Percentiles rank a stretch among this genome's conserved stretches.
Evolutionary conservation across 1,140 invertebrate genomes (phyloP).

Genomic region (Idris sp.): DNA sequence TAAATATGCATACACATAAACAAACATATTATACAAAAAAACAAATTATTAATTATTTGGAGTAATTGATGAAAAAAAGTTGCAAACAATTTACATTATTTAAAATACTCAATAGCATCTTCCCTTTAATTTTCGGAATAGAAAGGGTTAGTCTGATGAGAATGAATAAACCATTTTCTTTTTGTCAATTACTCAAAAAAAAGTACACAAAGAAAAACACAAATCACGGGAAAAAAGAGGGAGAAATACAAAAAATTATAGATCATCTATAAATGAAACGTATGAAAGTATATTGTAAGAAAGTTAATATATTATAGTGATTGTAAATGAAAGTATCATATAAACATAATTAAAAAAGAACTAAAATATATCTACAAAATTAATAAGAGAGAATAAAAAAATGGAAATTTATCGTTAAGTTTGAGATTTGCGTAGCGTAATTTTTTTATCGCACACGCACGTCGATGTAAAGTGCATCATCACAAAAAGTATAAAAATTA

Average conservation of each 20-base stretch:
- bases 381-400: slow-evolving; percentile 23
- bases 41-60: slow-evolving; percentile 9
- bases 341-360: slow-evolving; percentile 29
- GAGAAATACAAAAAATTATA: background rate
- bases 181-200: slow-evolving; percentile 41
- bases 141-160: too few relatives aligned
- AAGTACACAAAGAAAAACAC: slow-evolving; percentile 15
- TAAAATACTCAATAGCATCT: slow-evolving; percentile 1
- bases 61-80: slow-evolving; percentile 32
- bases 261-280: slow-evolving; percentile 34
- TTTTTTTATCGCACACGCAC: slow-evolving; percentile 47
- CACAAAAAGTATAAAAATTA: too few relatives aligned
- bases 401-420: slow-evolving; percentile 53
- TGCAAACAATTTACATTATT: too few relatives aligned
- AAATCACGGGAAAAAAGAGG: background rate
- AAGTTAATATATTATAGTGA: slow-evolving; percentile 65
- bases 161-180: background rate
- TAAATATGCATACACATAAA: slow-evolving; percentile 7
- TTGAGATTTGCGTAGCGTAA: slow-evolving; percentile 39
- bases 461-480: slow-evolving; percentile 29
- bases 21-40: slow-evolving; percentile 9
- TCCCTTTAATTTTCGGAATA: background rate
- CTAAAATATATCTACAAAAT: slow-evolving; percentile 44
- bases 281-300: slow-evolving; percentile 74
- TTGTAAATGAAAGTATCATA: slow-evolving; percentile 59